These are phyloP conservation scores for Capreolus pygargus DNA, from an alignment of 2,113 vertebrate genomes.

Conservation along the genomic window DNA sequence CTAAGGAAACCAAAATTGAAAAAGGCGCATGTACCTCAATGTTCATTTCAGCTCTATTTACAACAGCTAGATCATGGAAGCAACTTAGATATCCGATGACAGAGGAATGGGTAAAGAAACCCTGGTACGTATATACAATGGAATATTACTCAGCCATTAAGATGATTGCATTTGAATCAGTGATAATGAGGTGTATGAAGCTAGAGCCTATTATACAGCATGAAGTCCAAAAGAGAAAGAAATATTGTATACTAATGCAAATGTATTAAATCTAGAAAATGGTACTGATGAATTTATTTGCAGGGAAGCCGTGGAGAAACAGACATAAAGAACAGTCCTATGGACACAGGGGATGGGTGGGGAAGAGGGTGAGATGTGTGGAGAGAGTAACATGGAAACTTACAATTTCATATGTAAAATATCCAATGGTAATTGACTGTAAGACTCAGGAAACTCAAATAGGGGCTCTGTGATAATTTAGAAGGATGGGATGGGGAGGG, in stretches of 20 bases:
- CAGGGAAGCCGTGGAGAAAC: no score
- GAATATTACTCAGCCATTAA: not conserved
- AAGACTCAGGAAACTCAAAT: not conserved
- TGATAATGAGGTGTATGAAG: not conserved
- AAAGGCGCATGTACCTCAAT: not conserved
- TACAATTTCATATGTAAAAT: not conserved
- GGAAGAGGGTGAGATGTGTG: not conserved
- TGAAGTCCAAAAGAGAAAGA: not conserved
- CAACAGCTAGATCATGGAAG: not conserved
- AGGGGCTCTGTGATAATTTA: not conserved
- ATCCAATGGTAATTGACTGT: not conserved
- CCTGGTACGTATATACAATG: not conserved
- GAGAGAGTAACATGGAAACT: not conserved
- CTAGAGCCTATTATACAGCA: not conserved
- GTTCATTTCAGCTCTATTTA: not conserved
- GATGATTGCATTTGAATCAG: not conserved
- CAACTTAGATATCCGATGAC: not conserved
- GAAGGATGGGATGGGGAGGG: not conserved
- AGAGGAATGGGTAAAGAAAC: not conserved
- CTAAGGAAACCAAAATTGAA: not conserved
- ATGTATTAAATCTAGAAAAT: not conserved
- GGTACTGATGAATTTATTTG: not conserved
- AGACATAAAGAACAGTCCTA: not conserved
- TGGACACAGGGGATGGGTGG: not conserved
- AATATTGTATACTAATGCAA: not conserved